Conservation (phyloP, 1,140 invertebrate genomes). For the Camponotus floridanus region DNA sequence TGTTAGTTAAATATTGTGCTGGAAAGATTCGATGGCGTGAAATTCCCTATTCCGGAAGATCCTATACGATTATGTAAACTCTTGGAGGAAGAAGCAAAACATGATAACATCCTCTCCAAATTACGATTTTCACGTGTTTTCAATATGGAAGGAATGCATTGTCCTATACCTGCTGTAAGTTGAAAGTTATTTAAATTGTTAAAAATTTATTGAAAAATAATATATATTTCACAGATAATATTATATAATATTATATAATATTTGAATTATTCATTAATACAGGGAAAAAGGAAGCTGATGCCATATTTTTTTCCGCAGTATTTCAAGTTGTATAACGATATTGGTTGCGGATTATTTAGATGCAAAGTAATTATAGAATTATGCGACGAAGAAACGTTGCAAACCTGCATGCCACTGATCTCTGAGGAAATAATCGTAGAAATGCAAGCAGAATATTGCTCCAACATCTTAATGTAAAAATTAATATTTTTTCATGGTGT, state of each 20-base stretch:
- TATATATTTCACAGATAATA: neutral
- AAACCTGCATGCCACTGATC: constrained; percentile 46
- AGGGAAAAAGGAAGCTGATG: constrained; percentile 13
- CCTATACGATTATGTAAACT: constrained; percentile 5
- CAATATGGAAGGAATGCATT: neutral
- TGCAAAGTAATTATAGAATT: constrained; percentile 31
- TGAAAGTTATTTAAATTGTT: neutral
- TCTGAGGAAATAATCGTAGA: neutral
- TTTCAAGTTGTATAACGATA: constrained; percentile 22
- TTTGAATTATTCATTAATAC: constrained; percentile 35
- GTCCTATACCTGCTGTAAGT: constrained; percentile 28
- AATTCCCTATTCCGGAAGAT: neutral
- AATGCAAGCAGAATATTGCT: constrained; percentile 34
- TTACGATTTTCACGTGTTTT: constrained; percentile 10
- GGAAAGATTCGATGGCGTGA: constrained; percentile 7
- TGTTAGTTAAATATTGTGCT: neutral
- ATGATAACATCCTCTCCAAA: neutral
- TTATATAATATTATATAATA: neutral
- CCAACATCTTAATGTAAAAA: constrained; percentile 16
- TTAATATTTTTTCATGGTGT: neutral
- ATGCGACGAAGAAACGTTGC: constrained; percentile 16
- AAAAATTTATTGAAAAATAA: neutral
- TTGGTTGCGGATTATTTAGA: constrained; percentile 41
- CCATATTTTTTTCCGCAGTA: constrained; percentile 10
- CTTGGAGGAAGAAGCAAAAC: neutral